A percentile compares a stretch with the other conserved stretches of the same genome.
Conservation (phyloP, 2,888 invertebrate species). For the Chromoteleia sp. region DNA sequence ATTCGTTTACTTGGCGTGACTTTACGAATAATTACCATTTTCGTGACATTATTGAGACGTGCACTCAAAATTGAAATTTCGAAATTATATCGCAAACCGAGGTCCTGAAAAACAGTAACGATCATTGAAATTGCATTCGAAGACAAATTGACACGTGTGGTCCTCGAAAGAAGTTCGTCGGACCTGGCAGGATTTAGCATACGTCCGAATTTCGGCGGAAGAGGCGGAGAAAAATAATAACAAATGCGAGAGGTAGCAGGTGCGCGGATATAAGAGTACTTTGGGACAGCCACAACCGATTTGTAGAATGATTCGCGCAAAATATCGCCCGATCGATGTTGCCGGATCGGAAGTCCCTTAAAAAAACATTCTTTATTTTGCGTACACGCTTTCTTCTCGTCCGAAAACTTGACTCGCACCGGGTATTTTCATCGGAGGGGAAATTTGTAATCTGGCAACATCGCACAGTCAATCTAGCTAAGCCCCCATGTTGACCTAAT, state of each 20-base stretch:
- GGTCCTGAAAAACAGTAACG: no score
- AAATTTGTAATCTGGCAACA: constrained; percentile 49
- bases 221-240: constrained; percentile 61
- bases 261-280: constrained; percentile 62
- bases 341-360: constrained; percentile 43
- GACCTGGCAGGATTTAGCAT: constrained; percentile 67
- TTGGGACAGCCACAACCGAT: constrained; percentile 59
- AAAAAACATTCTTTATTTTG: not conserved
- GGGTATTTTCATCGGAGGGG: constrained; percentile 6
- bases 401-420: no score
- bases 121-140: constrained; percentile 27
- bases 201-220: constrained; percentile 61
- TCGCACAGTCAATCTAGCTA: constrained; percentile 30
- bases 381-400: no score
- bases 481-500: constrained; percentile 50
- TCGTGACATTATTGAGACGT: no score
- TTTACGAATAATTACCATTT: no score
- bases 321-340: constrained; percentile 25
- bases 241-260: constrained; percentile 62
- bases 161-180: constrained; percentile 43
- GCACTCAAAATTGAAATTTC: no score
- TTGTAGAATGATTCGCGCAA: constrained; percentile 40
- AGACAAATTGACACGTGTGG: constrained; percentile 58
- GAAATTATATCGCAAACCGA: no score
- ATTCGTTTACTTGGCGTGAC: no score